Percentiles rank a stretch among this genome's conserved stretches.
phyloP scores from a whole-genome alignment of 2,888 invertebrate genomes.

The Patella caerulea region DNA sequence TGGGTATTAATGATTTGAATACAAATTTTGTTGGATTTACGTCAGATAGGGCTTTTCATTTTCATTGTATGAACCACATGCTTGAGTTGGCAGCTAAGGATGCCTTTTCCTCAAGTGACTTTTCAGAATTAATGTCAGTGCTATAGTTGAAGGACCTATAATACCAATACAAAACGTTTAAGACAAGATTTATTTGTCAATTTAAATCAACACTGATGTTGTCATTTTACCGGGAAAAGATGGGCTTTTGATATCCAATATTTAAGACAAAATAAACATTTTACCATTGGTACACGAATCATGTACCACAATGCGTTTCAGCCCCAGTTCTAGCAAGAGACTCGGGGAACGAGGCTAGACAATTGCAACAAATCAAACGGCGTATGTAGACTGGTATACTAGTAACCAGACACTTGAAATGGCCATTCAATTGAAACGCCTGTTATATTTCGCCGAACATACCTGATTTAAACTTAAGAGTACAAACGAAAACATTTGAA shows the following conservation, averaged over 20 bases:
- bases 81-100: too few species aligned
- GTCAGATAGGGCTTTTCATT: too few species aligned
- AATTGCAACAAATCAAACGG: not conserved
- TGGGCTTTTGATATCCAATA: too few species aligned
- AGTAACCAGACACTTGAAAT: not conserved
- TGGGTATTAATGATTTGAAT: too few species aligned
- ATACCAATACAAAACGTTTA: constrained; percentile 13
- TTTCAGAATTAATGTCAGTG: not conserved
- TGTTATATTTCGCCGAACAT: not conserved
- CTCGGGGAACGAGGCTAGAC: not conserved
- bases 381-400: not conserved
- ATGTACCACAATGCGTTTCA: too few species aligned
- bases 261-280: too few species aligned
- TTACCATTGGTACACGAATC: too few species aligned
- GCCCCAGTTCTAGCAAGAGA: too few species aligned
- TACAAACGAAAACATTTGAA: not conserved
- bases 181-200: not conserved
- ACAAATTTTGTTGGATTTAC: too few species aligned
- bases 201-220: too few species aligned
- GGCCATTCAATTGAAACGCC: not conserved
- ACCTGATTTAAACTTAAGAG: not conserved
- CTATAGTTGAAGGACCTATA: not conserved
- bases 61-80: too few species aligned
- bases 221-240: too few species aligned
- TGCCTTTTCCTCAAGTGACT: not conserved